These are phyloP conservation scores for Nibea albiflora DNA, from an alignment of 2,113 vertebrate species.

Conservation along the genomic window DNA sequence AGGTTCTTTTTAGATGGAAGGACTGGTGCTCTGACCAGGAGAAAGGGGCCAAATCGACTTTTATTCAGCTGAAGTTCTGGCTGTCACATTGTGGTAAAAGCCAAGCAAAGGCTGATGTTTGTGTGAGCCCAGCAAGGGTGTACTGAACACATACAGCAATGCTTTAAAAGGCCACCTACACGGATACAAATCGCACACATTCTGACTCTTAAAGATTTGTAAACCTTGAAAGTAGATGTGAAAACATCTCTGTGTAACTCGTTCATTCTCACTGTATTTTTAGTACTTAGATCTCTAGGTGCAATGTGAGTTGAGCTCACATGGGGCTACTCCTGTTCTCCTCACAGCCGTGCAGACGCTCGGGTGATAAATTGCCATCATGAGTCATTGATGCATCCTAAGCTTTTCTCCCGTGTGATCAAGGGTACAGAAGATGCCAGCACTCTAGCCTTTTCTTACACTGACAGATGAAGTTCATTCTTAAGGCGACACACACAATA, in stretches of 20 bases:
- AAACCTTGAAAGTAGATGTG: constrained; percentile 27
- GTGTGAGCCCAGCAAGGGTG: neutral
- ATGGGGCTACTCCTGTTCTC: neutral
- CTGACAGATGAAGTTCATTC: constrained; percentile 58
- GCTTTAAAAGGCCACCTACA: constrained; percentile 10
- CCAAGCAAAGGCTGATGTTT: neutral
- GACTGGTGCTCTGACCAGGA: constrained; percentile 25
- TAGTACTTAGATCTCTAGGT: constrained; percentile 9
- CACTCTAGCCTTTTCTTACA: constrained; percentile 48
- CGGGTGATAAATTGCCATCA: constrained; percentile 62
- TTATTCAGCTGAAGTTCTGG: constrained; percentile 31
- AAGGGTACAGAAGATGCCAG: constrained; percentile 65
- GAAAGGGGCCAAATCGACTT: constrained; percentile 28
- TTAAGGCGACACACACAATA: constrained; percentile 36
- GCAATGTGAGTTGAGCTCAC: constrained; percentile 21
- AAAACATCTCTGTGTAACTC: constrained; percentile 8
- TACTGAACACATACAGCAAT: neutral
- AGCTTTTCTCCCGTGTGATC: constrained; percentile 65
- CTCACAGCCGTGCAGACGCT: constrained; percentile 12
- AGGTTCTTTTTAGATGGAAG: constrained; percentile 51
- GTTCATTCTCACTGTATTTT: constrained; percentile 8
- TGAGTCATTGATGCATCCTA: constrained; percentile 63
- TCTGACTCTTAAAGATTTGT: constrained; percentile 10
- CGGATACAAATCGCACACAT: constrained; percentile 2
- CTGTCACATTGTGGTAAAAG: constrained; percentile 22